Percentiles rank a stretch among this genome's conserved stretches.
Conservation (phyloP, 2,888 invertebrate genomes). For the Lagria hirta region DNA sequence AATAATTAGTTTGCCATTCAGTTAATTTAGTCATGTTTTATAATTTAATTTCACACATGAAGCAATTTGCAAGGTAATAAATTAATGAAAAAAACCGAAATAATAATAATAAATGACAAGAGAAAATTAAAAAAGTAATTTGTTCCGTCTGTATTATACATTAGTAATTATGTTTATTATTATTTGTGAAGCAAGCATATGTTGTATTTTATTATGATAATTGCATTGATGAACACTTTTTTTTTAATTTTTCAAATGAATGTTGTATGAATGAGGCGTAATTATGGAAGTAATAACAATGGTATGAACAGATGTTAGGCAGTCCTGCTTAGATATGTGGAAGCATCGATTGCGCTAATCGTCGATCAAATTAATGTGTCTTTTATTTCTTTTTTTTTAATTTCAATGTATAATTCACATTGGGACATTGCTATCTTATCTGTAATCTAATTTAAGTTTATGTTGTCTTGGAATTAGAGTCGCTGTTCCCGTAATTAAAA, state of each 20-base stretch:
- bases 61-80: slow-evolving; percentile 14
- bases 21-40: slow-evolving; percentile 13
- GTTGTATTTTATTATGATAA: slow-evolving; percentile 40
- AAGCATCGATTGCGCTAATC: slow-evolving; percentile 5
- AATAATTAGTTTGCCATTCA: no score
- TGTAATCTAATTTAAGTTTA: no score
- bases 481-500: slow-evolving; percentile 17
- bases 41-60: slow-evolving; percentile 22
- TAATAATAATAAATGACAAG: slow-evolving; percentile 16
- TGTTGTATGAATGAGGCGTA: slow-evolving; percentile 34
- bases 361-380: not conserved
- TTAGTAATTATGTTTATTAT: slow-evolving; percentile 24
- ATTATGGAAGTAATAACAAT: slow-evolving; percentile 28
- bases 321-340: not conserved
- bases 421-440: no score
- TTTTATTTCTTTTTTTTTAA: no score
- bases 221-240: slow-evolving; percentile 35
- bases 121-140: slow-evolving; percentile 19
- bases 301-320: slow-evolving; percentile 14
- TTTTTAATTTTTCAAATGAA: slow-evolving; percentile 28
- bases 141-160: slow-evolving; percentile 17
- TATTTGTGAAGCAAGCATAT: slow-evolving; percentile 38
- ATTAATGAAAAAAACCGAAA: slow-evolving; percentile 15
- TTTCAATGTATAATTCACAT: no score
- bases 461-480: slow-evolving; percentile 3